phyloP scores from a whole-genome alignment of 2,113 vertebrate genomes.

The Callocephalon fimbriatum region DNA sequence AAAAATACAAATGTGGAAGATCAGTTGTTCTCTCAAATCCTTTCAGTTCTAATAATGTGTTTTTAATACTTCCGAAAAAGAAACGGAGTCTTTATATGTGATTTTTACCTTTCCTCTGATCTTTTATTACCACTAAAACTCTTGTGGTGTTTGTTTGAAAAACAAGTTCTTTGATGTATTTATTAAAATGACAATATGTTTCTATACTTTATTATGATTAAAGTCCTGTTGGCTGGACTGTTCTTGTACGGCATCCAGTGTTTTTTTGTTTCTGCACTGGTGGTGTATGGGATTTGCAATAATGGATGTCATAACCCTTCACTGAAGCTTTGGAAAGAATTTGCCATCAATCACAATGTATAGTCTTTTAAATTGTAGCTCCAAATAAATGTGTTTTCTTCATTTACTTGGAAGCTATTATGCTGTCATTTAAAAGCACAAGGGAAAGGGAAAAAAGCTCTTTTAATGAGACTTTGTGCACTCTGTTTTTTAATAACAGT shows the following conservation, averaged over 20 bases:
- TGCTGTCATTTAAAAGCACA: conserved; percentile 12
- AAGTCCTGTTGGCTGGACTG: background rate
- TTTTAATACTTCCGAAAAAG: background rate
- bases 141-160: background rate
- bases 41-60: background rate
- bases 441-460: background rate
- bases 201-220: background rate
- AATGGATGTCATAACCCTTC: conserved; percentile 59
- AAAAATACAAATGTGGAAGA: background rate
- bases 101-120: background rate
- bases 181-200: background rate
- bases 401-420: conserved; percentile 37
- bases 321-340: conserved; percentile 17
- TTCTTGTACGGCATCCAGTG: background rate
- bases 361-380: conserved; percentile 2
- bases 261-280: conserved; percentile 9
- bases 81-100: background rate
- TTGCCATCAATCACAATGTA: conserved; percentile 35
- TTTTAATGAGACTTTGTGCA: background rate
- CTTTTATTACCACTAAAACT: background rate
- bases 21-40: background rate
- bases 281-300: conserved; percentile 19
- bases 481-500: background rate
- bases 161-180: background rate
- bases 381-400: conserved; percentile 40